Evolutionary conservation across 1,140 invertebrate genomes (phyloP), one percentile per base, ranked within the genome.

Genomic region (Cherax destructor): DNA sequence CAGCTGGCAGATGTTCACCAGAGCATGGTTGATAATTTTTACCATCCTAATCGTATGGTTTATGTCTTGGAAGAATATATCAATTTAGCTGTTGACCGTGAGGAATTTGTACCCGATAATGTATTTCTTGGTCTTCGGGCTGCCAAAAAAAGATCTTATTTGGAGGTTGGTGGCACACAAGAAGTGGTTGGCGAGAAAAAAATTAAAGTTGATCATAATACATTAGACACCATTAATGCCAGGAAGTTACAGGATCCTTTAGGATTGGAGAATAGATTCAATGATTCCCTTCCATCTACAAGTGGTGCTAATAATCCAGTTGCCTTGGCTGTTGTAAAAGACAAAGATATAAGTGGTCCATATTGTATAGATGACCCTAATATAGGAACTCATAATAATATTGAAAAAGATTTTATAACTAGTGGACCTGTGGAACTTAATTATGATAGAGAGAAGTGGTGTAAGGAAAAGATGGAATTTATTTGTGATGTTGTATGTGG

Each of bases 51-150:
- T 30, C 88, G 88, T 47, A 78, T 56, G 47, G 88, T 83, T 50
- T 85, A 83, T 61, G 88, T 91, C 52, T 52, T 91, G 10, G 88
- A 85, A 30, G 49, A 61, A n/a, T 91, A 91, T 18, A 85, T 91
- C 5, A 78, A 91, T 4, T 61, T 91, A 30, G 88, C 88, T 52
- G 81, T 85, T 56, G 88, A 91, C 65, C 88, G 76, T n/a, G 83
- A 85, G 11, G 88, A 91, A 69, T 10, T 78, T 65, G 88, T 91
- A 50, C 83, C 83, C 24, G 88, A 91, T 85, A 50, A 16, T 49
- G 88, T 91, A 18, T 90, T 90, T 84, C 50, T 76, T 13, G 74
- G 88, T 41, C 81, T 90, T 7, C 72, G 81, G 24, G 83, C 88
- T 65, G 83, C 76, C 21, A 91, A 59, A 47, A 91, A 91, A 24